Percentiles rank a stretch among this genome's conserved stretches.
phyloP scores from a whole-genome alignment of 2,888 invertebrate species.

The Tinea semifulvella region DNA sequence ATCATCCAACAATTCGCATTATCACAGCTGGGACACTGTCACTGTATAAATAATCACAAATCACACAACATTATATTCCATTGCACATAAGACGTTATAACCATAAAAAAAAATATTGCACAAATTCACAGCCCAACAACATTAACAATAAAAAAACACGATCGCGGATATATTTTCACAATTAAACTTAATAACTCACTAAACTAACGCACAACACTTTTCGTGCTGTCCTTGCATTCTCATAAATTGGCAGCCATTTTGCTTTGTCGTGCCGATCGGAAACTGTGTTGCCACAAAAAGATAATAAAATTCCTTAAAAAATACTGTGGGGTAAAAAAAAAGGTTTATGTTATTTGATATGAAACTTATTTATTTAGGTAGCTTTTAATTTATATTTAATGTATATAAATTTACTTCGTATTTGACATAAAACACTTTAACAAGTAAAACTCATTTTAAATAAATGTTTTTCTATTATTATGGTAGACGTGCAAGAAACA shows the following conservation, averaged over 20 bases:
- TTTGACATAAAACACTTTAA: too few relatives aligned
- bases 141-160: slow-evolving; percentile 43
- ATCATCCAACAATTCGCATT: slow-evolving; percentile 61
- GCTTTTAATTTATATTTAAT: too few relatives aligned
- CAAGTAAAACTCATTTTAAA: too few relatives aligned
- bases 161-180: slow-evolving; percentile 51
- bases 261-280: slow-evolving; percentile 34
- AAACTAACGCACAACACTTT: slow-evolving; percentile 52
- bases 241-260: slow-evolving; percentile 65
- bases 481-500: too few relatives aligned
- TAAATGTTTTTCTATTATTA: too few relatives aligned
- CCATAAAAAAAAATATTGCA: slow-evolving; percentile 35
- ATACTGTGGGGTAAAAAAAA: neutral
- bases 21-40: slow-evolving; percentile 48
- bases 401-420: too few relatives aligned
- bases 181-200: slow-evolving; percentile 44
- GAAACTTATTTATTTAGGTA: too few relatives aligned
- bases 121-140: slow-evolving; percentile 41
- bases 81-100: slow-evolving; percentile 53
- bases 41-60: slow-evolving; percentile 64
- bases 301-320: neutral
- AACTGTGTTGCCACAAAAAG: neutral
- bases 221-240: slow-evolving; percentile 49
- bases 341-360: too few relatives aligned
- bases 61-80: slow-evolving; percentile 57